Base-by-base conservation (phyloP, 2,888 invertebrate species). In the Drosophila anomelani region DNA sequence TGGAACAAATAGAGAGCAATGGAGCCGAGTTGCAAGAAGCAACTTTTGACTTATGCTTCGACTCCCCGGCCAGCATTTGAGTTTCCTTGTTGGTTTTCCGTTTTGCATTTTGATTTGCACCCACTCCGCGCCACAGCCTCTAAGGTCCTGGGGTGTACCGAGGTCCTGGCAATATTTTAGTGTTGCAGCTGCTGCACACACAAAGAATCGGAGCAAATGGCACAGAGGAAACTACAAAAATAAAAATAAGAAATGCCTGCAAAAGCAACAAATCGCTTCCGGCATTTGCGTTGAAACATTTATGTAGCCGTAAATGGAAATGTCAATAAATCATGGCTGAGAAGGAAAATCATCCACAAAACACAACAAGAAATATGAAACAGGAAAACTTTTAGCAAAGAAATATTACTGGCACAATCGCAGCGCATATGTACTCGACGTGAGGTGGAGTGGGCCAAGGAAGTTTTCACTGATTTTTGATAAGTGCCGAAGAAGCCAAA, bases 251-350 rank as follows among this genome's bases (percentile, higher is more conserved):
- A 79, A 56, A 59, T 47, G 51, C 26, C 54, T 41, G 59, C 10
- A 76, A 66, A 80, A 63, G 71, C 71, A 89, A 89, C 89, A 84
- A 90, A 85, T 90, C 87, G 81, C 88, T 88, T 85, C 85, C 85
- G 85, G 89, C 79, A 72, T 84, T 81, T 89, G 77, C 85, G 81
- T 67, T 90, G 85, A 84, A 90, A 89, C 85, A 90, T 85, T 85
- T 85, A 86, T 84, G 76, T 79, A 75, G 79, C 85, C 81, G 88
- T 89, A 88, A 85, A 85, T 85, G 90, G 85, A 81, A 86, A 85
- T 81, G 90, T 90, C 90, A 85, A 85, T 85, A 85, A 85, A 85
- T 85, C 90, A 85, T 81, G 53, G 43, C 63, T 61, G 61, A 64
- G 85, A 51, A 64, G 81, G 46, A 85, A 86, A 85, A 67, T 88